phyloP scores from a whole-genome alignment of 1,140 invertebrate genomes.

The Drosophila ercepeae region DNA sequence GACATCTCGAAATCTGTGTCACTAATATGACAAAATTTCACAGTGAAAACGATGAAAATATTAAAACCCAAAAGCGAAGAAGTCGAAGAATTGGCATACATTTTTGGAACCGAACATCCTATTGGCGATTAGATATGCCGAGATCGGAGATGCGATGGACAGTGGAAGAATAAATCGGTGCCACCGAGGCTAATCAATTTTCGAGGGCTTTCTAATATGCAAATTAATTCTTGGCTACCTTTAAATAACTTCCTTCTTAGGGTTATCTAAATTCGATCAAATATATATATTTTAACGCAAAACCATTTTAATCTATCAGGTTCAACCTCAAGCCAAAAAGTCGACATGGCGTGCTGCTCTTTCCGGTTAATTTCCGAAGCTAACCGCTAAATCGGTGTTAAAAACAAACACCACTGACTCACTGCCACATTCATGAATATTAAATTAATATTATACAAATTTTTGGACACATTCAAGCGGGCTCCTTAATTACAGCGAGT shows the following conservation, averaged over 20 bases:
- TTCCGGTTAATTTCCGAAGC: constrained; percentile 52
- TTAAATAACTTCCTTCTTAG: constrained; percentile 22
- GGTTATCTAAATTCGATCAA: constrained; percentile 32
- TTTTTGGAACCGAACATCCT: constrained; percentile 29
- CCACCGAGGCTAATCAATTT: constrained; percentile 19
- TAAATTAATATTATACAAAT: constrained; percentile 32
- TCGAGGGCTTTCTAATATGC: constrained; percentile 35
- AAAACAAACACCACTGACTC: constrained; percentile 49
- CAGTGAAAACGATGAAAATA: constrained; percentile 24
- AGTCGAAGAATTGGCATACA: constrained; percentile 43
- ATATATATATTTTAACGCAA: constrained; percentile 30
- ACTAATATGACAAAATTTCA: constrained; percentile 21
- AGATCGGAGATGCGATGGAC: constrained; percentile 21
- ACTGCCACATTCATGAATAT: constrained; percentile 57
- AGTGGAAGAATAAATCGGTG: constrained; percentile 7
- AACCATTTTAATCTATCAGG: constrained; percentile 21
- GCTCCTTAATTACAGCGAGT: constrained; percentile 63
- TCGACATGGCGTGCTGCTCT: constrained; percentile 48
- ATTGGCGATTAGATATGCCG: constrained; percentile 34
- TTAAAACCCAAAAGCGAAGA: constrained; percentile 24
- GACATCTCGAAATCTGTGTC: constrained; percentile 23
- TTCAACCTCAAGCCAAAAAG: constrained; percentile 14
- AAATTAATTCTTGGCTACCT: constrained; percentile 20
- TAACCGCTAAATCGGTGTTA: constrained; percentile 39
- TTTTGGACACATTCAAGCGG: constrained; percentile 39